Conservation (phyloP, 2,113 vertebrate genomes). For the Xyrauchen texanus region DNA sequence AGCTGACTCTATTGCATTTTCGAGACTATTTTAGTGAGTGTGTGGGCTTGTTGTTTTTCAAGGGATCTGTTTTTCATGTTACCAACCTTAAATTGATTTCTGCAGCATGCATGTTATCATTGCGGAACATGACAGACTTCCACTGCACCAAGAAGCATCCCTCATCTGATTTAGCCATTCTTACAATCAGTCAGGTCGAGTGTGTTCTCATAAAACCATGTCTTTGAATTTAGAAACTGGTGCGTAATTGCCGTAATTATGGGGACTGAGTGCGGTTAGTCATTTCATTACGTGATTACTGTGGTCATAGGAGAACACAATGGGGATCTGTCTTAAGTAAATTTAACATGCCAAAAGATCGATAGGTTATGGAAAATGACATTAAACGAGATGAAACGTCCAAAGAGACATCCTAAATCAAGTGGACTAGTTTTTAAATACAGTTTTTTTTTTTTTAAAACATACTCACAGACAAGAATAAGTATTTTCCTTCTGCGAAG, state of each 20-base stretch:
- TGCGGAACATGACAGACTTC: not conserved
- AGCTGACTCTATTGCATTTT: not conserved
- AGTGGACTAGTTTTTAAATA: not conserved
- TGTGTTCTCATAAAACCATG: not conserved
- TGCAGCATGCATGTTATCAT: not conserved
- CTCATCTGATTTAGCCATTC: constrained; percentile 1
- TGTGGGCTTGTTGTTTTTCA: not conserved
- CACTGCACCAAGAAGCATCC: constrained; percentile 3
- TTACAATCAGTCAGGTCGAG: not conserved
- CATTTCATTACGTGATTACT: constrained; percentile 5
- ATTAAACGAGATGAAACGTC: not conserved
- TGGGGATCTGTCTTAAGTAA: not conserved
- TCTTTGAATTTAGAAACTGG: constrained; percentile 4
- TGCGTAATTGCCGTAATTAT: not conserved
- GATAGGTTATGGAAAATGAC: not conserved
- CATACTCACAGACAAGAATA: not conserved
- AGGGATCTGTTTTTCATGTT: not conserved
- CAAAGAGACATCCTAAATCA: not conserved
- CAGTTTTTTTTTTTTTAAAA: not conserved
- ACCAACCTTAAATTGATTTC: not conserved
- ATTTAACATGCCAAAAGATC: not conserved
- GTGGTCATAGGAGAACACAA: not conserved
- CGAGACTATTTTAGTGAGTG: not conserved
- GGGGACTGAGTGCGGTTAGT: not conserved
- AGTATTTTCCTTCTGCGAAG: not conserved